A percentile compares a stretch with the other conserved stretches of the same genome.
Conservation (phyloP, 2,113 vertebrate genomes). For the Corythornis madagascariensis region DNA sequence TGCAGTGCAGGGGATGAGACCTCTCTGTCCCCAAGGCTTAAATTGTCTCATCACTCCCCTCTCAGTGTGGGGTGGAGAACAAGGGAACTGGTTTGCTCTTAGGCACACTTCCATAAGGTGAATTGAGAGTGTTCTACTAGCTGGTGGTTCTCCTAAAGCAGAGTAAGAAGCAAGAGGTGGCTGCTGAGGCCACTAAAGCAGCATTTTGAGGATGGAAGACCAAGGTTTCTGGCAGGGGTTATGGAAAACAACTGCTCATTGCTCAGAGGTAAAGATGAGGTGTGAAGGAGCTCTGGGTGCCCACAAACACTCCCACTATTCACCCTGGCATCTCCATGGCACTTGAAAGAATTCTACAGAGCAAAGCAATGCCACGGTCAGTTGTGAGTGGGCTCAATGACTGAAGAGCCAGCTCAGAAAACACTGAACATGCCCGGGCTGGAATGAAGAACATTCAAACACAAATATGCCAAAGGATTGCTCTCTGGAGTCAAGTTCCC, state of each 20-base stretch:
- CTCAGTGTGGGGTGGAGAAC: not conserved
- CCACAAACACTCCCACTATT: not conserved
- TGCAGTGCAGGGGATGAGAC: not conserved
- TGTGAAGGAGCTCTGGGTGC: not conserved
- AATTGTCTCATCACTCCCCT: not conserved
- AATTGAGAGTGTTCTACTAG: not conserved
- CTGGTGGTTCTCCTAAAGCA: not conserved
- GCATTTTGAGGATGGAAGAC: not conserved
- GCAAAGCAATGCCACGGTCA: not conserved
- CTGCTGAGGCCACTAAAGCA: not conserved
- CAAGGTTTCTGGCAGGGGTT: not conserved
- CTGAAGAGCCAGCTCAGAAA: not conserved
- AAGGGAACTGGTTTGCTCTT: not conserved
- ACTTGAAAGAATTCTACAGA: not conserved
- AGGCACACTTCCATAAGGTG: not conserved
- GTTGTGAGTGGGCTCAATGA: not conserved
- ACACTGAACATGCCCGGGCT: not conserved
- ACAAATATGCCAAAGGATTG: not conserved
- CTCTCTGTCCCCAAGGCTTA: not conserved
- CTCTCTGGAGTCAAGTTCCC: not conserved
- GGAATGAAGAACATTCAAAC: slow-evolving; percentile 13
- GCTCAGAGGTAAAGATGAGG: not conserved
- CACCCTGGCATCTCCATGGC: not conserved
- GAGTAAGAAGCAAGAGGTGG: not conserved
- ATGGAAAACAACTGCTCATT: not conserved